Conservation (phyloP, 2,888 invertebrate genomes). For the Cremastinae sp. region DNA sequence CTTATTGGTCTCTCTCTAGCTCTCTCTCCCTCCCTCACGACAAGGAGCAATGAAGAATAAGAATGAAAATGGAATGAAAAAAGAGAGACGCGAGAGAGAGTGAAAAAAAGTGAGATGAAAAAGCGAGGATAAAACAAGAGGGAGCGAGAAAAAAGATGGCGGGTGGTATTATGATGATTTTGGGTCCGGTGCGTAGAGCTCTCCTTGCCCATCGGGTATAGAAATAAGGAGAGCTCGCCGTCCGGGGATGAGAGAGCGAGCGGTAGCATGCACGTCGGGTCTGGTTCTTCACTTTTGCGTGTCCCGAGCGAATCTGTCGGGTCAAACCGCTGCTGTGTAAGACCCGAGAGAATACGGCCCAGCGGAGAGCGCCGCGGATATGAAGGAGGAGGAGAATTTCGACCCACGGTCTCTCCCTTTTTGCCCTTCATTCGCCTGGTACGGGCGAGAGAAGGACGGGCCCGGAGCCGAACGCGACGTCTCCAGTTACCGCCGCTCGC, state of each 20-base stretch:
- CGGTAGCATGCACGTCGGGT: constrained; percentile 56
- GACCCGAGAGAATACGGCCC: constrained; percentile 16
- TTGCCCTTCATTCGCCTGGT: constrained; percentile 6
- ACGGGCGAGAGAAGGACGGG: constrained; percentile 30
- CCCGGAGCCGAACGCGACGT: constrained; percentile 54
- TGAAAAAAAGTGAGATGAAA: constrained; percentile 48
- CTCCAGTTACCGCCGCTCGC: constrained; percentile 68
- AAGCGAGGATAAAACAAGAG: constrained; percentile 20
- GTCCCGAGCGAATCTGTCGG: constrained; percentile 68
- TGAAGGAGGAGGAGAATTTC: constrained; percentile 30
- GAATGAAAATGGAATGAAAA: constrained; percentile 60
- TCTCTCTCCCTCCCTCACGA: constrained; percentile 33
- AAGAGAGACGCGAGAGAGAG: constrained; percentile 36
- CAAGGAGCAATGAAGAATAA: constrained; percentile 60
- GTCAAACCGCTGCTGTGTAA: constrained; percentile 50
- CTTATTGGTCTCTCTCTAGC: constrained; percentile 19
- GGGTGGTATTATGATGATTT: constrained; percentile 59
- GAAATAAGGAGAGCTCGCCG: constrained; percentile 29
- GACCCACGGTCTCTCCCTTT: constrained; percentile 47
- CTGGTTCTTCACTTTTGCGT: constrained; percentile 69
- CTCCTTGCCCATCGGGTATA: constrained; percentile 48
- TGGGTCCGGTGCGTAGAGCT: constrained; percentile 32
- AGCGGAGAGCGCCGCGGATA: background rate
- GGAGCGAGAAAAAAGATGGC: constrained; percentile 33
- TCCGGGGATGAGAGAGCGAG: constrained; percentile 9